Percentiles rank a stretch among this genome's conserved stretches.
phyloP scores from a whole-genome alignment of 1,140 invertebrate genomes.

The Matsumurasca onukii region DNA sequence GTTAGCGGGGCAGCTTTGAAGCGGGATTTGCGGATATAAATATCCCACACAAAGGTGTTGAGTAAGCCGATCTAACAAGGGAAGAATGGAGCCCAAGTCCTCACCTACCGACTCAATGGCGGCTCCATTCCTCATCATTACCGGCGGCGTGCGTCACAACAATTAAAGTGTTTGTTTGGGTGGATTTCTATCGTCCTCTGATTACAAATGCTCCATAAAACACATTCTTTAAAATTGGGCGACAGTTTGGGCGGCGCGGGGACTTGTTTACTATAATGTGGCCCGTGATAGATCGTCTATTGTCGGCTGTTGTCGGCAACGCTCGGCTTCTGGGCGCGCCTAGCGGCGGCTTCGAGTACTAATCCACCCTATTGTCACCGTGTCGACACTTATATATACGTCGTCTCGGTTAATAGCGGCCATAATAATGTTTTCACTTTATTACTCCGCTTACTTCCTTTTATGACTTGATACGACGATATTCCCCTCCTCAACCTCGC shows the following conservation, averaged over 20 bases:
- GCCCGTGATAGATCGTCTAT: conserved; percentile 6
- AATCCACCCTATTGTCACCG: conserved; percentile 9
- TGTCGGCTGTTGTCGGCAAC: conserved; percentile 2
- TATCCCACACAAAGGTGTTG: neutral
- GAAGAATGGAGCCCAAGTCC: neutral
- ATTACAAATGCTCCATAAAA: conserved; percentile 14
- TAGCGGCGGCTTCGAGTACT: neutral
- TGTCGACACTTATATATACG: conserved; percentile 13
- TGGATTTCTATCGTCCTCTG: conserved; percentile 17
- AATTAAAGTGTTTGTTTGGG: conserved; percentile 24
- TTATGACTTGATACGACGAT: conserved; percentile 12
- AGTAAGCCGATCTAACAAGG: conserved; percentile 7
- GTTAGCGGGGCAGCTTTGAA: conserved; percentile 10
- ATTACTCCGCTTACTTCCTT: neutral
- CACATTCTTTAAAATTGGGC: conserved; percentile 12
- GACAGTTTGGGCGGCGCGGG: conserved; percentile 1
- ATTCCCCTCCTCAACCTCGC: neutral
- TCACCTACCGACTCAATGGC: conserved; percentile 12
- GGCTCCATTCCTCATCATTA: conserved; percentile 12
- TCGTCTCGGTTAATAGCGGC: conserved; percentile 1
- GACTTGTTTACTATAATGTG: neutral
- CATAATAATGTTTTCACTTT: conserved; percentile 24
- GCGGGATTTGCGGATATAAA: neutral
- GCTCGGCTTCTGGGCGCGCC: conserved; percentile 8
- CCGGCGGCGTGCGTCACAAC: neutral